Percentiles rank a stretch among this genome's conserved stretches.
These are phyloP conservation scores for Lepus timidus DNA, from an alignment of 2,113 vertebrate genomes.

Conservation along the genomic window DNA sequence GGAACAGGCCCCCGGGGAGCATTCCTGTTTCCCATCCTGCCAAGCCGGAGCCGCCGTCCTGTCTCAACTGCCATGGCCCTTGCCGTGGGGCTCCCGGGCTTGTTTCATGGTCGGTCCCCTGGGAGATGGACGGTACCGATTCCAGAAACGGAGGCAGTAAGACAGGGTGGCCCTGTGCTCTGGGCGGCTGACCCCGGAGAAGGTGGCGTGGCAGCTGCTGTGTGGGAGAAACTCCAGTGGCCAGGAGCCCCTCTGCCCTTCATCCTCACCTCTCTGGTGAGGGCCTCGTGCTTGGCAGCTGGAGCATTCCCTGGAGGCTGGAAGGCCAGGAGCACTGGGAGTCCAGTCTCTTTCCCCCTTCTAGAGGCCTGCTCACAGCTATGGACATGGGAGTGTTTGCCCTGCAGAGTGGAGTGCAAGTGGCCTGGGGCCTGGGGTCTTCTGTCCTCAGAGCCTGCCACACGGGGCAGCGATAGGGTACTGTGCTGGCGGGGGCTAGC, in stretches of 20 bases:
- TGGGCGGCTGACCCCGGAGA: background rate
- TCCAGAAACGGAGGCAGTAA: no score
- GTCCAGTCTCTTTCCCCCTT: background rate
- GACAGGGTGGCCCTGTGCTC: accelerated
- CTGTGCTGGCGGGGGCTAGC: no score
- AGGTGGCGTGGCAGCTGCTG: background rate
- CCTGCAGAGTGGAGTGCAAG: background rate
- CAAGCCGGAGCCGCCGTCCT: background rate
- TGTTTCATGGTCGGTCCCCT: background rate
- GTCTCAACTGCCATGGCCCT: background rate
- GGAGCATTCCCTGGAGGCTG: background rate
- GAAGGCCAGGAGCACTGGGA: background rate
- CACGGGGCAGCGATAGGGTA: no score
- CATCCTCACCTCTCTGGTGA: background rate
- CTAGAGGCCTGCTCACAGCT: background rate
- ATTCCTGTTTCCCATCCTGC: background rate
- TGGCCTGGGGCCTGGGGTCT: background rate
- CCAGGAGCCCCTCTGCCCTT: accelerated
- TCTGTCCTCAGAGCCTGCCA: background rate
- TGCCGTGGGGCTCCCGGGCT: background rate
- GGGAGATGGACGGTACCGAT: background rate
- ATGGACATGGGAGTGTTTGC: no score
- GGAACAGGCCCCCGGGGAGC: background rate
- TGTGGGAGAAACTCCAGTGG: background rate
- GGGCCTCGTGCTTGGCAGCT: background rate